Percentiles rank a stretch among this genome's conserved stretches.
phyloP scores from a whole-genome alignment of 2,113 vertebrate species.

The Myxocyprinus asiaticus region DNA sequence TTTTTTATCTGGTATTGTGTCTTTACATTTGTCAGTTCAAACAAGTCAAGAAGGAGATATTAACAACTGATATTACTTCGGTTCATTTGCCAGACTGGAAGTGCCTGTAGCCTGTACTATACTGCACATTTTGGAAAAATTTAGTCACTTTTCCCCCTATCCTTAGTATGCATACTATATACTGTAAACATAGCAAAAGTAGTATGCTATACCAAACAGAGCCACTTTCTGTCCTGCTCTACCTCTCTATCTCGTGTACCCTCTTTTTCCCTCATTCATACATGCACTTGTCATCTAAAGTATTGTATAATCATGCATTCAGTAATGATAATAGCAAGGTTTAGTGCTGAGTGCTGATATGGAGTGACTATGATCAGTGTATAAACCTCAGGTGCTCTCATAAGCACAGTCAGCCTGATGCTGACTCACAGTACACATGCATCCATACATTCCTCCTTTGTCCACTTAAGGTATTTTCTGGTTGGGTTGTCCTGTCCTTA shows the following conservation, averaged over 20 bases:
- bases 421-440: not conserved
- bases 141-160: no score
- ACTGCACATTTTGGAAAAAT: no score
- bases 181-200: no score
- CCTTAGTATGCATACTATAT: no score
- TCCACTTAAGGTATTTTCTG: constrained; percentile 37
- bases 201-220: no score
- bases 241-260: constrained; percentile 2
- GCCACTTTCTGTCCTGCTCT: not conserved
- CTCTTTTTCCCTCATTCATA: constrained; percentile 7
- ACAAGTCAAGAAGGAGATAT: no score
- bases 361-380: constrained; percentile 36
- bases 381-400: constrained; percentile 2
- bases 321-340: constrained; percentile 33
- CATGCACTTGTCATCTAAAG: constrained; percentile 8
- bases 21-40: not conserved
- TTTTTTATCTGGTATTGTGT: not conserved
- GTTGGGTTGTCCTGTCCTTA: constrained; percentile 15
- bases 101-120: no score
- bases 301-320: constrained; percentile 20
- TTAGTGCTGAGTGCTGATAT: constrained; percentile 29
- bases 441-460: constrained; percentile 26
- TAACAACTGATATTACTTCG: no score
- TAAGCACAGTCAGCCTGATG: not conserved
- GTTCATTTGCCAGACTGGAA: no score